phyloP scores from a whole-genome alignment of 2,113 vertebrate species.

The Anhinga rufa region DNA sequence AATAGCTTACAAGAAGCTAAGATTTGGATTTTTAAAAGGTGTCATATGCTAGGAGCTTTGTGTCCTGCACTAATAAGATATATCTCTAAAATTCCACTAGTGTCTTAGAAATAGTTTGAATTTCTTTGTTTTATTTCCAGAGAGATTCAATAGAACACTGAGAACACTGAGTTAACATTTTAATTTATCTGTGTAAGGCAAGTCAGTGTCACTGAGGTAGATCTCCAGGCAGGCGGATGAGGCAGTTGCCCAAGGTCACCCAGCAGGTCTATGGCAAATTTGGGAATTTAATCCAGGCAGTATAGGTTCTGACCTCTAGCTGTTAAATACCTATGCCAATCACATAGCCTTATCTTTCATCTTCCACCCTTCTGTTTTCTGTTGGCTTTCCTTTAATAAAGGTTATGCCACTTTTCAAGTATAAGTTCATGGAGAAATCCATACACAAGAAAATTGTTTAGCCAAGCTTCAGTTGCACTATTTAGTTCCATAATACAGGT shows the following conservation, averaged over 20 bases:
- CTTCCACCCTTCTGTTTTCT: neutral
- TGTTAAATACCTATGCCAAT: neutral
- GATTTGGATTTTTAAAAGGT: neutral
- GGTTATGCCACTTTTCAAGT: neutral
- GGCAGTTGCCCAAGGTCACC: neutral
- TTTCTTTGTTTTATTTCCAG: neutral
- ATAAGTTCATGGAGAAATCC: neutral
- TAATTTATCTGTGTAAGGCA: neutral
- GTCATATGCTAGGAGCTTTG: neutral
- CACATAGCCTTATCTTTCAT: neutral
- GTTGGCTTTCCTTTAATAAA: neutral
- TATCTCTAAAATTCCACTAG: neutral
- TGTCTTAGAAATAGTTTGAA: neutral
- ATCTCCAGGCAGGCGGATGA: neutral
- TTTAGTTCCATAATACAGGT: neutral
- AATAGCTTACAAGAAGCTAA: neutral
- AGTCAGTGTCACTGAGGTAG: neutral
- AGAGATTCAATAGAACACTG: neutral
- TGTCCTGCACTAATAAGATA: neutral
- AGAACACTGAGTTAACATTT: neutral
- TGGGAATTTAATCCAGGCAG: neutral
- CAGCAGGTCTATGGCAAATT: neutral
- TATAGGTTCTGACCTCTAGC: neutral
- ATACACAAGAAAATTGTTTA: neutral
- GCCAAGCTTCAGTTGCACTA: neutral